phyloP scores from a whole-genome alignment of 92 coral and sea anemone species.

The Diadumene lineata region DNA sequence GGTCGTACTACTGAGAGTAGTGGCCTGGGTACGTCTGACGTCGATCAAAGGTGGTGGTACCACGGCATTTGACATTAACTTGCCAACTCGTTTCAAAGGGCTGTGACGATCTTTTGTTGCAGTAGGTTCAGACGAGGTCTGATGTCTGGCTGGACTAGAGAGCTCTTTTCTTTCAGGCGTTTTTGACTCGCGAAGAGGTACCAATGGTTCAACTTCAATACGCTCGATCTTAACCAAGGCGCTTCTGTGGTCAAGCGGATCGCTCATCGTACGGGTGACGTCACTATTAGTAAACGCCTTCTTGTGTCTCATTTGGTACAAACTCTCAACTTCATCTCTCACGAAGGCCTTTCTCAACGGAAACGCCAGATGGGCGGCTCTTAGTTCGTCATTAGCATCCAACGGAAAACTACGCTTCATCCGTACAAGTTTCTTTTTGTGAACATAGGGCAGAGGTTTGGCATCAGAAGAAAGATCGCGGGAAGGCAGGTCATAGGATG shows the following conservation, averaged over 20 bases:
- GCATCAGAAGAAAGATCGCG: background rate
- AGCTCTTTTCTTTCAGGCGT: background rate
- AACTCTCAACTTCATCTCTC: conserved; percentile 28
- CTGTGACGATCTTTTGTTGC: background rate
- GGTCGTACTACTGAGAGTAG: background rate
- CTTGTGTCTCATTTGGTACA: conserved; percentile 33
- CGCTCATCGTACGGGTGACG: background rate
- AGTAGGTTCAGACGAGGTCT: background rate
- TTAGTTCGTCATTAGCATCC: background rate
- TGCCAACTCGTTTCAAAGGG: background rate
- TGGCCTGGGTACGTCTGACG: conserved; percentile 12
- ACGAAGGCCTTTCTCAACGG: conserved; percentile 15
- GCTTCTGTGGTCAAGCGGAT: conserved; percentile 27
- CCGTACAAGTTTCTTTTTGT: conserved; percentile 13
- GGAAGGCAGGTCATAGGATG: too few relatives aligned
- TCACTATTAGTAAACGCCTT: conserved; percentile 9
- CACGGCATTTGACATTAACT: background rate
- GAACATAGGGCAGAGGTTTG: background rate
- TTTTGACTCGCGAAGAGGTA: background rate
- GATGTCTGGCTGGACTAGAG: background rate
- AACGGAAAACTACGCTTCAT: conserved; percentile 5
- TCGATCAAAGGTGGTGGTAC: conserved; percentile 36
- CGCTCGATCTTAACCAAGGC: conserved; percentile 42
- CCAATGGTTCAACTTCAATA: conserved; percentile 26
- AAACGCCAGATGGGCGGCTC: conserved; percentile 1